A percentile compares a stretch with the other conserved stretches of the same genome.
Evolutionary conservation across 2,113 vertebrate species (phyloP).

Genomic region (Bostrychus sinensis): DNA sequence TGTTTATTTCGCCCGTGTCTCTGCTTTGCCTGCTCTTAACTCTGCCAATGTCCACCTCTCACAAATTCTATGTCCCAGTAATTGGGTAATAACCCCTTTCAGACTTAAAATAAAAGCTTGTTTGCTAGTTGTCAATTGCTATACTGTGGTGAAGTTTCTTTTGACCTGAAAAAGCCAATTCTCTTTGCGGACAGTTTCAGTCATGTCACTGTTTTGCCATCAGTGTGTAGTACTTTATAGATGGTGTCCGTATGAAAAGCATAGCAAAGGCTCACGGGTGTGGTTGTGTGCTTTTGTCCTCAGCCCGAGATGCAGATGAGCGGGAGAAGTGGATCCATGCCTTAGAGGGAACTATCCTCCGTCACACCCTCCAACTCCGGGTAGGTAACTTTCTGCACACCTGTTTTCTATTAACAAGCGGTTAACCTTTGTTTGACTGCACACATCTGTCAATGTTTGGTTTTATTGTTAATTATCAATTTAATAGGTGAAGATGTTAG

Average conservation of each 20-base stretch:
- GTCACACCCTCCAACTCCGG: conserved; percentile 94
- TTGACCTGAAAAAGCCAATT: neutral
- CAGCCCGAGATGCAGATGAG: conserved; percentile 98
- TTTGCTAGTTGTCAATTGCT: no score
- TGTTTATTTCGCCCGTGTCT: no score
- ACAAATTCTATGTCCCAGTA: no score
- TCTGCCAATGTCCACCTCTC: no score
- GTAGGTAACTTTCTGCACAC: conserved; percentile 67
- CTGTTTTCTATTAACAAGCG: conserved; percentile 1
- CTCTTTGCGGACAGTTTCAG: neutral
- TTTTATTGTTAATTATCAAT: neutral
- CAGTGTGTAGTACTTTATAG: conserved; percentile 18
- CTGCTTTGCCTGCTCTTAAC: no score
- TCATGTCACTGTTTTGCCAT: conserved; percentile 26
- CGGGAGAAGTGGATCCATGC: conserved; percentile 99
- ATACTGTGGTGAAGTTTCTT: neutral
- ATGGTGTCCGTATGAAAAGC: conserved; percentile 43
- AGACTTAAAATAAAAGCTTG: no score
- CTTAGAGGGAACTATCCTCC: conserved; percentile 98
- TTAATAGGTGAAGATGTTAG: neutral
- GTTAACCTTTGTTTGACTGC: neutral
- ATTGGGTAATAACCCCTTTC: no score
- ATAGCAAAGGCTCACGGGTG: conserved; percentile 54
- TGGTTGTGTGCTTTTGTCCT: conserved; percentile 52
- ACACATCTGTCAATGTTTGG: neutral